Base-by-base conservation (phyloP, 1,140 invertebrate genomes). In the Danaus plexippus region DNA sequence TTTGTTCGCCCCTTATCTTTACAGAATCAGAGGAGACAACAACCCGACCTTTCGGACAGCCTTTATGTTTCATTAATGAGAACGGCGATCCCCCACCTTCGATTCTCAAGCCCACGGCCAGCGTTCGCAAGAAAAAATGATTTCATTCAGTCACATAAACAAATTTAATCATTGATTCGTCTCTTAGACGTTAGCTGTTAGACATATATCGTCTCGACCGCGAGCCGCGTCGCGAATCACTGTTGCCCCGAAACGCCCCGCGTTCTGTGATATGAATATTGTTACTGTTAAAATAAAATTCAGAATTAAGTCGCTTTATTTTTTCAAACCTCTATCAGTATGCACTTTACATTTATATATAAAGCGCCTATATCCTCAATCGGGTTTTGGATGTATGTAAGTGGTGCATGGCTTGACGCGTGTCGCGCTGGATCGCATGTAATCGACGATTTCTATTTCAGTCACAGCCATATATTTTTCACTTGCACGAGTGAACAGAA, bases 31-130 rank as follows among this genome's bases (percentile, higher is more conserved):
- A 90, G 72, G 85, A 85, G 76, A 90, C 90, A 51, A 91, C 90
- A 63, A 92, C 90, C 63, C 89, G 93, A 78, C 92, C 92, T 43
- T 94, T 94, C 75, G 92, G 92, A 69, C 92, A 93, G 71, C 93
- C 92, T 41, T 80, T 94, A 75, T 89, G 91, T 85, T 87, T 94
- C 73, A 75, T 87, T 59, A 85, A 87, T 65, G 89, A 90, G 71
- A 89, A 89, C 63, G 90, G 88, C 73, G 89, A 89, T 72, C 81
- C 87, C 46, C 83, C 88, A 60, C 88, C 88, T 59, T 83, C 87
- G 43, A 86, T 88, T 69, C 74, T 82, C 68, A 88, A 88, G 73
- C 71, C 82, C 63, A 83, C 80, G 67, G 84, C 80, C 71, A 87
- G 80, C 75, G 79, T 87, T 69, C 77, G 80, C 73, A 87, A 86